A percentile compares a stretch with the other conserved stretches of the same genome.
Conservation (phyloP, 2,113 vertebrate species). For the Scytalopus superciliaris region DNA sequence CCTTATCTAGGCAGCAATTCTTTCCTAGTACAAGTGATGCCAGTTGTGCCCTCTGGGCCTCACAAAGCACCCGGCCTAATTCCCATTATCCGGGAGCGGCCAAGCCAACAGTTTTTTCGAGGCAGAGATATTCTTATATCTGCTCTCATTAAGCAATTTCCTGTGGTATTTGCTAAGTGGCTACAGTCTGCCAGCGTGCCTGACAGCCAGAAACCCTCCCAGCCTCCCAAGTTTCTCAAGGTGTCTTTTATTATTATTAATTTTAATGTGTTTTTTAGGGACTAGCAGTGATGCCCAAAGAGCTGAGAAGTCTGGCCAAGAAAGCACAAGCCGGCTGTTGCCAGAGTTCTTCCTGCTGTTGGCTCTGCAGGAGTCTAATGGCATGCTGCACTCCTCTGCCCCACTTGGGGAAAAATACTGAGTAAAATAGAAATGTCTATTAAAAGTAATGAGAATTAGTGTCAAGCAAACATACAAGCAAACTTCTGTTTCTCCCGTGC, state of each 20-base stretch:
- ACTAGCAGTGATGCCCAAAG: neutral
- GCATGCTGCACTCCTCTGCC: accelerated
- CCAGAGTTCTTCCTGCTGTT: neutral
- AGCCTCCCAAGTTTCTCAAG: neutral
- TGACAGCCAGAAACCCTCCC: neutral
- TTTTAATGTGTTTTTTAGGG: neutral
- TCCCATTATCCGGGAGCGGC: neutral
- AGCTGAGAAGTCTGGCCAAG: neutral
- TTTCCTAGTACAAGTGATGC: conserved; percentile 23
- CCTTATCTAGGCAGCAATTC: conserved; percentile 30
- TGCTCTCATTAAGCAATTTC: conserved; percentile 61
- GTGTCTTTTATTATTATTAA: neutral
- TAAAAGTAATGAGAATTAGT: neutral
- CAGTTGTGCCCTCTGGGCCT: conserved; percentile 28
- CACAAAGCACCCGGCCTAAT: neutral
- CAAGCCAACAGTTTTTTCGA: conserved; percentile 20
- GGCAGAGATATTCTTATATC: conserved; percentile 27
- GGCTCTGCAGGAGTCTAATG: neutral
- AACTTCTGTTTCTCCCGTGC: neutral
- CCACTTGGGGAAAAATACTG: neutral
- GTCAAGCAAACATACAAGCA: neutral
- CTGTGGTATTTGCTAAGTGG: conserved; percentile 29
- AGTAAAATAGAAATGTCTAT: neutral
- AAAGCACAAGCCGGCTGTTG: neutral
- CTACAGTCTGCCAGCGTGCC: conserved; percentile 13